Conservation (phyloP, 2,888 invertebrate species). For the Pherbina coryleti region DNA sequence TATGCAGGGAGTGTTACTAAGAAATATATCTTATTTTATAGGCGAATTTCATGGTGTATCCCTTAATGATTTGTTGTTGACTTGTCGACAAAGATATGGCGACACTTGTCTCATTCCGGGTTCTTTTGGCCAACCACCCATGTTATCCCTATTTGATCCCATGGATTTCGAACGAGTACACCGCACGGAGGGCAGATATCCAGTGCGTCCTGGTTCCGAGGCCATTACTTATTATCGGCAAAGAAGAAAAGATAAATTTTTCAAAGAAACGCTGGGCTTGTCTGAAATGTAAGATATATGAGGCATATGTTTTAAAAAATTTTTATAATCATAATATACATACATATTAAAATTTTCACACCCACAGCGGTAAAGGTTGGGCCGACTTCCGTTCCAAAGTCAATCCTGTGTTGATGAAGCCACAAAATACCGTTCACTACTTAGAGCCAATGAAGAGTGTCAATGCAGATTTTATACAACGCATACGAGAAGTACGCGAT, state of each 20-base stretch:
- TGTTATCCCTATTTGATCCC: slow-evolving; percentile 70
- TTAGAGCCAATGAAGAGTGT: slow-evolving; percentile 71
- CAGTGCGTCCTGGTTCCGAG: slow-evolving; percentile 66
- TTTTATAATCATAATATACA: no score
- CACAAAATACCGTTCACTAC: slow-evolving; percentile 72
- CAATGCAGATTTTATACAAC: slow-evolving; percentile 64
- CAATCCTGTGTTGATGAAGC: slow-evolving; percentile 77
- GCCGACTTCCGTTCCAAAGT: slow-evolving; percentile 75
- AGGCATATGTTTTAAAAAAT: no score
- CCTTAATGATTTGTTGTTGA: slow-evolving; percentile 45
- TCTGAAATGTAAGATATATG: slow-evolving; percentile 36
- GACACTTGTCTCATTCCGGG: slow-evolving; percentile 67
- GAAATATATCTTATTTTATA: no score
- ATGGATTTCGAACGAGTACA: slow-evolving; percentile 71
- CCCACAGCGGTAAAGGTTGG: slow-evolving; percentile 75
- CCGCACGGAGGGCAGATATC: slow-evolving; percentile 70
- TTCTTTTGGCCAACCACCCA: slow-evolving; percentile 58
- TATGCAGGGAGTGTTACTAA: no score
- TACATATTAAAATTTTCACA: neutral
- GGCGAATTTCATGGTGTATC: slow-evolving; percentile 50
- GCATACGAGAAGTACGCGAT: slow-evolving; percentile 62
- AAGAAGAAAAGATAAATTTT: slow-evolving; percentile 43
- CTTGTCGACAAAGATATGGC: slow-evolving; percentile 62
- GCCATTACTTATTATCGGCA: slow-evolving; percentile 66
- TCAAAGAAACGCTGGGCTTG: slow-evolving; percentile 36